These are phyloP conservation scores for Lophochroa leadbeateri DNA, from an alignment of 2,113 vertebrate genomes.

Conservation along the genomic window DNA sequence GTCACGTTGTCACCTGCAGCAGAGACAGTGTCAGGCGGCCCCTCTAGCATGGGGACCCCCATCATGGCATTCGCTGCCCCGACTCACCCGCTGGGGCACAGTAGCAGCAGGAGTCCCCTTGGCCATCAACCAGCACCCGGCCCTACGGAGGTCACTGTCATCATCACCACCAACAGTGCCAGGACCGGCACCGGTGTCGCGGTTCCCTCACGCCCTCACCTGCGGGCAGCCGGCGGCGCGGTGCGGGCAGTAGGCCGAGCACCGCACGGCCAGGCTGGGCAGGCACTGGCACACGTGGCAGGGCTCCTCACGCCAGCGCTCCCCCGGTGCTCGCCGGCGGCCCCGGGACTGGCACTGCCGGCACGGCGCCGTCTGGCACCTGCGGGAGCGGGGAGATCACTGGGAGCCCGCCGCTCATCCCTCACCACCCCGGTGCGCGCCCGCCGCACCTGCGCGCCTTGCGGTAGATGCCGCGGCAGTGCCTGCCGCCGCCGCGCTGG, in stretches of 20 bases:
- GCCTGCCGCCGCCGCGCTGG: constrained; percentile 72
- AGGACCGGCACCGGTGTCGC: background rate
- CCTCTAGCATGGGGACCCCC: background rate
- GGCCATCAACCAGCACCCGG: constrained; percentile 74
- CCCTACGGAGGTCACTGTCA: constrained; percentile 62
- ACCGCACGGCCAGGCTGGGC: constrained; percentile 71
- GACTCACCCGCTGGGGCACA: constrained; percentile 72
- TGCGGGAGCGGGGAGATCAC: background rate
- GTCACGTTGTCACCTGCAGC: constrained; percentile 41
- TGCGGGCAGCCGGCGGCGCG: constrained; percentile 76
- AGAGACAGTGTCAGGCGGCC: background rate
- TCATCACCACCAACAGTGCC: background rate
- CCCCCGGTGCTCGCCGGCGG: constrained; percentile 66
- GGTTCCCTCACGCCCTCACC: constrained; percentile 68
- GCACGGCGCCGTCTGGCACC: constrained; percentile 85
- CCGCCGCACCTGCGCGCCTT: constrained; percentile 85
- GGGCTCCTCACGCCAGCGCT: constrained; percentile 79
- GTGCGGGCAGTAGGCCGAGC: constrained; percentile 80
- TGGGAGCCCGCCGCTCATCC: background rate
- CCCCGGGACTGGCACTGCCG: constrained; percentile 79
- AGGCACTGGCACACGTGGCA: constrained; percentile 87
- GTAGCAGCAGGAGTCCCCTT: constrained; percentile 79
- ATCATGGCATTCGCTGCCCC: too few species aligned
- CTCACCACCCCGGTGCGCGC: too few species aligned
- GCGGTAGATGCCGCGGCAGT: constrained; percentile 85